phyloP scores from a whole-genome alignment of 2,113 vertebrate genomes.

The Hypomesus transpacificus region DNA sequence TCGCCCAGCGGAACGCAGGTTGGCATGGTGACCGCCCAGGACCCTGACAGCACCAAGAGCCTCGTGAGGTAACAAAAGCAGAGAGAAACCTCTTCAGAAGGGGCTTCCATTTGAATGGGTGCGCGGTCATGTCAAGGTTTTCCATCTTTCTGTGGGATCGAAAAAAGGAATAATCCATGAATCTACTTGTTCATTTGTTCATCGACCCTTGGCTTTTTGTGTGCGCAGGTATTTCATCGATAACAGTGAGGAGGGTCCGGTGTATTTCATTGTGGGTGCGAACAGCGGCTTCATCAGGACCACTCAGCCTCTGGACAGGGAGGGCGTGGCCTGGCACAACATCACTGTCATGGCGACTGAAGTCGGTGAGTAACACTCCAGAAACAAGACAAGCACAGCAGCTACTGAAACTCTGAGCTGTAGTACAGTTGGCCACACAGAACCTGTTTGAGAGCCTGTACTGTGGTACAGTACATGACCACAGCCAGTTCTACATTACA shows the following conservation, averaged over 20 bases:
- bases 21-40: slow-evolving; percentile 88
- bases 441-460: no score
- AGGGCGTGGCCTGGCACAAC: slow-evolving; percentile 88
- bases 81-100: no score
- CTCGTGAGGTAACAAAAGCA: slow-evolving; percentile 79
- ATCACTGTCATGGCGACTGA: slow-evolving; percentile 92
- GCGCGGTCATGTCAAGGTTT: no score
- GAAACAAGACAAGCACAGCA: no score
- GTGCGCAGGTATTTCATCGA: slow-evolving; percentile 85
- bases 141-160: no score
- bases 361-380: slow-evolving; percentile 77
- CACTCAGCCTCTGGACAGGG: slow-evolving; percentile 84
- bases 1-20: slow-evolving; percentile 80
- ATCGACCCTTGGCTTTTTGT: background rate
- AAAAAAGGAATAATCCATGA: no score
- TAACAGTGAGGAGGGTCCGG: slow-evolving; percentile 71
- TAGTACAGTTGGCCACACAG: no score
- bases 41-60: slow-evolving; percentile 87
- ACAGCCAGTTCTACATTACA: no score
- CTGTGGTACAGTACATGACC: no score
- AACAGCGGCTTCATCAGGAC: slow-evolving; percentile 86
- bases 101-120: no score
- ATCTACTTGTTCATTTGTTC: no score
- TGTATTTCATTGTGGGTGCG: slow-evolving; percentile 84
- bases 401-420: no score